These are phyloP conservation scores for Anagyrus pseudococci DNA, from an alignment of 2,888 invertebrate species.

Conservation along the genomic window DNA sequence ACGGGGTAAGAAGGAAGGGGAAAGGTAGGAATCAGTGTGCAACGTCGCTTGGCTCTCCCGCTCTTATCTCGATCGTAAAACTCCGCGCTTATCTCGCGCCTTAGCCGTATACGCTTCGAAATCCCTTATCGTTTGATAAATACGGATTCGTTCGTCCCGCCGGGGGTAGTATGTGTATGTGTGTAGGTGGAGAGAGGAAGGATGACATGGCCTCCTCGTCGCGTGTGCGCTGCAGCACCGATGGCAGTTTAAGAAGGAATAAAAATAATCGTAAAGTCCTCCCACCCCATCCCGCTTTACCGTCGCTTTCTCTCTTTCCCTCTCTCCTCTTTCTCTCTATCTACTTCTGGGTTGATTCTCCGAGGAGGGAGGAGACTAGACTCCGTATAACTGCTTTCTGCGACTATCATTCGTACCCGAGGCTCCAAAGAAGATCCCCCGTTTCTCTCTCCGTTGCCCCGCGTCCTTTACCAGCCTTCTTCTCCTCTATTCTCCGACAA, in stretches of 20 bases:
- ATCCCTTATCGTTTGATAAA: constrained; percentile 48
- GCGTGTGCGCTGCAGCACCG: constrained; percentile 9
- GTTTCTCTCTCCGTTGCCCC: not conserved
- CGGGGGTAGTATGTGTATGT: not conserved
- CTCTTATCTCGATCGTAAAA: constrained; percentile 46
- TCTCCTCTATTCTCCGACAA: not conserved
- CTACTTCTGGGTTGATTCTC: constrained; percentile 7
- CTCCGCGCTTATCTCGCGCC: constrained; percentile 43
- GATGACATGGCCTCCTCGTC: not conserved
- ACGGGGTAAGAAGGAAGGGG: not conserved
- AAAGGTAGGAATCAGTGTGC: constrained; percentile 23
- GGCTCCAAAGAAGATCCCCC: constrained; percentile 7
- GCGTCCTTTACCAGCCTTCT: not conserved
- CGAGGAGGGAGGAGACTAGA: constrained; percentile 2
- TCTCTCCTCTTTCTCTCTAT: too few relatives aligned
- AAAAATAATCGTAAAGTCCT: constrained; percentile 50
- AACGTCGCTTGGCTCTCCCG: constrained; percentile 27
- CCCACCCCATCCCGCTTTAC: constrained; percentile 22
- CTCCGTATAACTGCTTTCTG: constrained; percentile 26
- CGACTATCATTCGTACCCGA: constrained; percentile 26
- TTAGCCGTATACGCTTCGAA: constrained; percentile 42
- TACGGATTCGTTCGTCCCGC: constrained; percentile 39
- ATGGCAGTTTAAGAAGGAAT: constrained; percentile 45
- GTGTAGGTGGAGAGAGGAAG: not conserved
- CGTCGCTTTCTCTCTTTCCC: too few relatives aligned